A percentile compares a stretch with the other conserved stretches of the same genome.
Conservation (phyloP, 92 coral and sea anemone genomes). For the Epizoanthus ramosus region DNA sequence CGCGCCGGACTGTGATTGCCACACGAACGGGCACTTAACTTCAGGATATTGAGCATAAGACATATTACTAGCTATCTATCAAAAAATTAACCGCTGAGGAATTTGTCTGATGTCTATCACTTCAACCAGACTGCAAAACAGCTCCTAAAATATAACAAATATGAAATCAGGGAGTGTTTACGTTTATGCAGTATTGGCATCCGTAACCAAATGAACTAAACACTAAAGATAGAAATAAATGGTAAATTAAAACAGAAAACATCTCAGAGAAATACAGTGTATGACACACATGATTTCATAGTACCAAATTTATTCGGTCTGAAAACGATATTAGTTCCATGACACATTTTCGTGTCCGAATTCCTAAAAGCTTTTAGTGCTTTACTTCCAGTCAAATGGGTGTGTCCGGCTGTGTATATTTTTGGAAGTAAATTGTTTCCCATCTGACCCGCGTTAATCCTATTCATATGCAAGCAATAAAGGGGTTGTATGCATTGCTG, state of each 20-base stretch:
- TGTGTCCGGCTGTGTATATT: slow-evolving; percentile 48
- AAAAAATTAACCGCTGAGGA: slow-evolving; percentile 11
- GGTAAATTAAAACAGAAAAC: neutral
- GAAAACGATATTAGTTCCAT: neutral
- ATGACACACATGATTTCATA: neutral
- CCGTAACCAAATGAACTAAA: neutral
- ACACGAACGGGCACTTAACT: slow-evolving; percentile 55
- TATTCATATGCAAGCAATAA: slow-evolving; percentile 67
- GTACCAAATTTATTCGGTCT: neutral
- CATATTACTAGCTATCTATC: slow-evolving; percentile 2
- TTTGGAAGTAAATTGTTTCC: slow-evolving; percentile 57
- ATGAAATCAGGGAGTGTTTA: neutral
- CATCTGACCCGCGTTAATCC: slow-evolving; percentile 52
- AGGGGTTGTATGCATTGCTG: slow-evolving; percentile 9
- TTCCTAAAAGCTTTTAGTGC: slow-evolving; percentile 6
- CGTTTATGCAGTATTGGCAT: neutral
- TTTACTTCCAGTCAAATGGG: slow-evolving; percentile 32
- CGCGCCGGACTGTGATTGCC: slow-evolving; percentile 67
- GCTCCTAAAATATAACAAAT: neutral
- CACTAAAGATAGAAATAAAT: neutral
- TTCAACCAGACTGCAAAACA: neutral
- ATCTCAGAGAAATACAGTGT: neutral
- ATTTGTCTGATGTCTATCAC: slow-evolving; percentile 15
- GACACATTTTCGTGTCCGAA: neutral
- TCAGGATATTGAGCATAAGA: slow-evolving; percentile 10